Percentiles rank a stretch among this genome's conserved stretches.
Conservation (phyloP, 2,113 vertebrate species). For the Puffinus mauretanicus region DNA sequence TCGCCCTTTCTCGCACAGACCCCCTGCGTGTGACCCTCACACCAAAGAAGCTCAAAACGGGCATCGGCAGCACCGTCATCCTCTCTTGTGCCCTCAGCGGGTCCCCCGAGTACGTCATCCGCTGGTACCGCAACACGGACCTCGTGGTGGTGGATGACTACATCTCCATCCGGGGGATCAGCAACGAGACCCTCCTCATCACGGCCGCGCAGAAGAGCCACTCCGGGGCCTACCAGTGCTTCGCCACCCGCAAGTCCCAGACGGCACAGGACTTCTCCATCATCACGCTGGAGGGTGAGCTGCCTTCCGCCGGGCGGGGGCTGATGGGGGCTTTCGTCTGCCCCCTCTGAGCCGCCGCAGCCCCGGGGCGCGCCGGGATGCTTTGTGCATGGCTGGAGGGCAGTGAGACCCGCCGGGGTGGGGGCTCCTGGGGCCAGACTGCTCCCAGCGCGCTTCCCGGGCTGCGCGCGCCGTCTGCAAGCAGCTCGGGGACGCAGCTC, state of each 20-base stretch:
- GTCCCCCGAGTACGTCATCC: conserved; percentile 90
- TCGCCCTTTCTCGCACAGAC: conserved; percentile 69
- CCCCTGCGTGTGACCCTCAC: conserved; percentile 94
- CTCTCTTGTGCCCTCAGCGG: conserved; percentile 92
- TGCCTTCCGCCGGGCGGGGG: neutral
- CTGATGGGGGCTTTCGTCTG: neutral
- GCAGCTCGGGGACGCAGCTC: rapidly evolving
- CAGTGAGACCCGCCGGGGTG: rapidly evolving
- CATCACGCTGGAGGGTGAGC: conserved; percentile 91
- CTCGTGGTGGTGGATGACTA: conserved; percentile 86
- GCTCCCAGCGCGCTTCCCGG: neutral
- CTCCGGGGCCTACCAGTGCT: conserved; percentile 97
- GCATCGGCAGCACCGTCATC: conserved; percentile 97
- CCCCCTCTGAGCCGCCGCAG: rapidly evolving
- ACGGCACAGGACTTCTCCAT: conserved; percentile 96
- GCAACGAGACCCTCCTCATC: conserved; percentile 96
- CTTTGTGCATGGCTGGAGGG: neutral
- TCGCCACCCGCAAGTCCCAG: conserved; percentile 91
- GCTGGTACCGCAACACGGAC: conserved; percentile 97
- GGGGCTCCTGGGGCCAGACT: neutral
- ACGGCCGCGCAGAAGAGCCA: conserved; percentile 95
- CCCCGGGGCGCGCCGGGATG: rapidly evolving
- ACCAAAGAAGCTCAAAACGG: conserved; percentile 97
- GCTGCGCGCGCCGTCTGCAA: neutral
- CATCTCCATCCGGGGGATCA: conserved; percentile 94